Conservation (phyloP, 2,888 invertebrate species). For the Eupsilia transversa region DNA sequence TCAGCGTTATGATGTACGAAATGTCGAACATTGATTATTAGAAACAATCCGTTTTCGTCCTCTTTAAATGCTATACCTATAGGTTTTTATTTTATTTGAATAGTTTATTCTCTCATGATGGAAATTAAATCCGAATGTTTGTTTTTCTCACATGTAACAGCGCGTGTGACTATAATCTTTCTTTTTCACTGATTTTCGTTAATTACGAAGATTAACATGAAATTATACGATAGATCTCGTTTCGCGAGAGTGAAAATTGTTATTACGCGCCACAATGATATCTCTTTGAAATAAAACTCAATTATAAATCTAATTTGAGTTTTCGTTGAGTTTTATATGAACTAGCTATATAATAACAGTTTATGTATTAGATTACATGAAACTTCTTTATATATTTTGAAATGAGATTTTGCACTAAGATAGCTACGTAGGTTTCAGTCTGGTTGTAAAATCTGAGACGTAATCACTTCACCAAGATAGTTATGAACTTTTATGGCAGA, state of each 20-base stretch:
- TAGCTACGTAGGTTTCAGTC: constrained; percentile 30
- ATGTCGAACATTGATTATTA: not conserved
- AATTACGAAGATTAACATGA: constrained; percentile 73
- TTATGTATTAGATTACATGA: constrained; percentile 59
- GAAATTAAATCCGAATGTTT: constrained; percentile 12
- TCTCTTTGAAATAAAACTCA: constrained; percentile 74
- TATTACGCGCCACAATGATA: constrained; percentile 70
- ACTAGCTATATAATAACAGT: constrained; percentile 46
- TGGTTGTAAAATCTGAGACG: constrained; percentile 15
- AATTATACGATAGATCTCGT: constrained; percentile 71
- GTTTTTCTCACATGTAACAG: constrained; percentile 19
- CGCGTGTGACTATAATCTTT: constrained; percentile 53
- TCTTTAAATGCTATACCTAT: no score
- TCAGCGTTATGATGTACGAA: not conserved
- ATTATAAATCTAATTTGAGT: constrained; percentile 73
- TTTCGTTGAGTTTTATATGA: constrained; percentile 62
- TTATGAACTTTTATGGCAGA: constrained; percentile 35
- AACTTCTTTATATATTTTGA: constrained; percentile 53
- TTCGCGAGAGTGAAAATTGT: constrained; percentile 76
- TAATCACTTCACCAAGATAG: constrained; percentile 45
- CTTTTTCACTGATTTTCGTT: constrained; percentile 72
- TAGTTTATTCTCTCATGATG: not conserved
- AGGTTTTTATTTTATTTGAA: not conserved
- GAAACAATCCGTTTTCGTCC: no score
- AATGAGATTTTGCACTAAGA: constrained; percentile 50